phyloP scores from a whole-genome alignment of 2,888 invertebrate species.

The Hermaeophaga mercurialis region DNA sequence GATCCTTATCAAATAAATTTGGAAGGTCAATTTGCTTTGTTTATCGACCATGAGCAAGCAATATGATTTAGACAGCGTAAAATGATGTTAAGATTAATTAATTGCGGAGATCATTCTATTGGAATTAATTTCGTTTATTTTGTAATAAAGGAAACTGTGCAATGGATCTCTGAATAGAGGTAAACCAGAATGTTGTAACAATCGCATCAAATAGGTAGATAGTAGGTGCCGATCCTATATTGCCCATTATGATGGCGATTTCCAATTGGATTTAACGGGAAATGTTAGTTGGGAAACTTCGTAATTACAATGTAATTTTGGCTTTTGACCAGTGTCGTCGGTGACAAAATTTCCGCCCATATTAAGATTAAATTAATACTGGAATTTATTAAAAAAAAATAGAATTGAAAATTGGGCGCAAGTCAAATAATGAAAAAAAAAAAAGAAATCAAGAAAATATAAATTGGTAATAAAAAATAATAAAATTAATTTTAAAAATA shows the following conservation, averaged over 20 bases:
- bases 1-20: background rate
- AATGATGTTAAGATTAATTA: slow-evolving; percentile 2
- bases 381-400: too few species aligned
- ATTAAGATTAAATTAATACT: too few species aligned
- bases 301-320: background rate
- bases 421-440: too few species aligned
- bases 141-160: slow-evolving; percentile 1
- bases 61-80: too few species aligned
- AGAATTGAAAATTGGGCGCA: too few species aligned
- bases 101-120: slow-evolving; percentile 2
- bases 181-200: slow-evolving; percentile 2
- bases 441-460: too few species aligned
- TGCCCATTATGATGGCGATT: background rate
- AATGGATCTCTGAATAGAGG: background rate
- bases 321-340: background rate
- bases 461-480: too few species aligned
- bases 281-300: slow-evolving; percentile 3
- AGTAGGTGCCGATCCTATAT: background rate
- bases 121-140: slow-evolving; percentile 6
- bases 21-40: too few species aligned
- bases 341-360: too few species aligned
- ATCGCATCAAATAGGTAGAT: too few species aligned
- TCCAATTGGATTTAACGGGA: background rate
- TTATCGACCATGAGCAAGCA: too few species aligned
- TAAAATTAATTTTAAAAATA: too few species aligned